Conservation (phyloP, 2,888 invertebrate species). For the Notodonta dromedarius region DNA sequence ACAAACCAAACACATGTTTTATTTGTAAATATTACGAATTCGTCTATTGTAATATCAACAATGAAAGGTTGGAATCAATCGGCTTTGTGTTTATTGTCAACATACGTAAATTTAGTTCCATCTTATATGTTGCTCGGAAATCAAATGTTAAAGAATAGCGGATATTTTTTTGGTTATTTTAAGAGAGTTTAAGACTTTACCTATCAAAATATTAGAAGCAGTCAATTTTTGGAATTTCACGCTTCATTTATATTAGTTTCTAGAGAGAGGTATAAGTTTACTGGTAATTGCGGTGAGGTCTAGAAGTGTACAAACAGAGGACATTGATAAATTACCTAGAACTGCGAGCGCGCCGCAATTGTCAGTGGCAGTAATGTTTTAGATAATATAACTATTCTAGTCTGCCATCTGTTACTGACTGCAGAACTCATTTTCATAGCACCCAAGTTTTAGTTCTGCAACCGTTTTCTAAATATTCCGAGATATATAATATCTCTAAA, state of each 20-base stretch:
- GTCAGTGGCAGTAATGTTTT: slow-evolving; percentile 1
- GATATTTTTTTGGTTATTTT: neutral
- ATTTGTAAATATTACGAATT: slow-evolving; percentile 6
- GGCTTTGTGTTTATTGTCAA: slow-evolving; percentile 27
- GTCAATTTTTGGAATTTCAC: neutral
- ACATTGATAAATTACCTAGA: slow-evolving; percentile 3
- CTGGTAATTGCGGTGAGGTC: neutral
- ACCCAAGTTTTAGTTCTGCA: neutral
- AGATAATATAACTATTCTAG: neutral
- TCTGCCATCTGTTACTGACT: slow-evolving; percentile 3
- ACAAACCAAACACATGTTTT: neutral
- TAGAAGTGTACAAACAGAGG: neutral
- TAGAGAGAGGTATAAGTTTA: neutral
- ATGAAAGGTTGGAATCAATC: slow-evolving; percentile 17
- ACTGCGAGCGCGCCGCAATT: neutral
- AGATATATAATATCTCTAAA: neutral
- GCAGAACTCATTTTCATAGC: neutral
- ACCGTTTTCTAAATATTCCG: neutral
- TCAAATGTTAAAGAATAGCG: neutral
- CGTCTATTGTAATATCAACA: slow-evolving; percentile 16
- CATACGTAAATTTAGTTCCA: slow-evolving; percentile 7
- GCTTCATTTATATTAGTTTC: too few species aligned
- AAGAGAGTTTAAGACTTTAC: too few species aligned
- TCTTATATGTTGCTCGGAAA: neutral
- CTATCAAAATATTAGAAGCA: too few species aligned